These are phyloP conservation scores for Phodopus roborovskii DNA, from an alignment of 2,113 vertebrate genomes.

Conservation along the genomic window DNA sequence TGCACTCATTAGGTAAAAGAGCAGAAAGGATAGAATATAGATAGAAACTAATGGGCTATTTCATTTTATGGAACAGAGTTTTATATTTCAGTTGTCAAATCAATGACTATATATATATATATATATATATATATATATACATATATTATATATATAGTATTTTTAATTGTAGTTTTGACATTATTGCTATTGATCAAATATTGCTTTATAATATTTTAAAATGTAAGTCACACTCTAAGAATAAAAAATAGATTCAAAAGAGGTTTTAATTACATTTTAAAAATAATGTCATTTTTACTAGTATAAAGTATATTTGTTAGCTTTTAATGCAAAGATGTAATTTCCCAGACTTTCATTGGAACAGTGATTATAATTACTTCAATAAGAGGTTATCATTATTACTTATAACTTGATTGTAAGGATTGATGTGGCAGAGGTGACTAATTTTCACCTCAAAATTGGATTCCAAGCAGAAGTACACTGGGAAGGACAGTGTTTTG, in stretches of 20 bases:
- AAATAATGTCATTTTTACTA: background rate
- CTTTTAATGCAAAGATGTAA: background rate
- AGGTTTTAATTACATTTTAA: background rate
- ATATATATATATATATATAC: background rate
- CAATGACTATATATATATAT: background rate
- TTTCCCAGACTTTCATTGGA: slow-evolving; percentile 42
- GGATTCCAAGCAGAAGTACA: background rate
- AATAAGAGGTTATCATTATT: slow-evolving; percentile 43
- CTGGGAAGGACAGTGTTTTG: background rate
- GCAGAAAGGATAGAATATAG: background rate
- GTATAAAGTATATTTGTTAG: background rate
- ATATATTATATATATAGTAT: slow-evolving; percentile 8
- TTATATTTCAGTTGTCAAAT: slow-evolving; percentile 41
- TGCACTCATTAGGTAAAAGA: background rate
- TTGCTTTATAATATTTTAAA: slow-evolving; percentile 29
- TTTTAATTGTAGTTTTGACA: background rate
- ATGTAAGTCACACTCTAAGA: background rate
- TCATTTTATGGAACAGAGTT: background rate
- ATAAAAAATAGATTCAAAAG: slow-evolving; percentile 27
- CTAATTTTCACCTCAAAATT: slow-evolving; percentile 59
- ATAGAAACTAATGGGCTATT: background rate
- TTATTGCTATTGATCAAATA: background rate
- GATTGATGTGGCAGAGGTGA: background rate
- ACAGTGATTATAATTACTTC: slow-evolving; percentile 28
- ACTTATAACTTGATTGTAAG: slow-evolving; percentile 40